phyloP scores from a whole-genome alignment of 1,140 invertebrate genomes.

The Orussus abietinus region DNA sequence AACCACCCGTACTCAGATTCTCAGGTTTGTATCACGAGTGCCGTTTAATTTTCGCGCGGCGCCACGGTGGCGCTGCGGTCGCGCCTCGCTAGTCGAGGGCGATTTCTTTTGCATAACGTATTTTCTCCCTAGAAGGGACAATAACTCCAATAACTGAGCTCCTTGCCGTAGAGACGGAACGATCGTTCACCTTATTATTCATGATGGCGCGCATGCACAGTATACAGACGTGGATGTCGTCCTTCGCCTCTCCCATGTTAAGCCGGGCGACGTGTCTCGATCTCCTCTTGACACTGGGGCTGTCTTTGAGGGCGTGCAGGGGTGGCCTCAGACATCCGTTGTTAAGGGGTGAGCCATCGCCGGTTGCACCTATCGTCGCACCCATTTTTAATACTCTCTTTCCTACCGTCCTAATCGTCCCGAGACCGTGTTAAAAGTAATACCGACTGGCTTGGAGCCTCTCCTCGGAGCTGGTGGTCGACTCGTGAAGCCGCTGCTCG shows the following conservation, averaged over 20 bases:
- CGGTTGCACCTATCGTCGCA: conserved; percentile 29
- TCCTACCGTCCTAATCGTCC: background rate
- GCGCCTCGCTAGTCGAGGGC: too few species aligned
- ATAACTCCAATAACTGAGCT: too few species aligned
- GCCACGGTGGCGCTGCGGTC: too few species aligned
- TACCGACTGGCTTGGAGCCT: conserved; percentile 49
- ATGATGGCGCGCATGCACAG: conserved; percentile 98
- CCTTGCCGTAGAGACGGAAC: too few species aligned
- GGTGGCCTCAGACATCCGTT: conserved; percentile 60
- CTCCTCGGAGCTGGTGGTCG: conserved; percentile 69
- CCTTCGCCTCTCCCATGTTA: conserved; percentile 96
- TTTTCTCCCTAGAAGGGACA: too few species aligned
- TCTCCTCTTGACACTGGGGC: conserved; percentile 68
- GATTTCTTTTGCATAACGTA: too few species aligned
- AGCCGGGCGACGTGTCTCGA: conserved; percentile 83
- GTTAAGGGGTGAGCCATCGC: conserved; percentile 42
- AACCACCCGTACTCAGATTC: too few species aligned
- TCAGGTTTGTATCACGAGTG: too few species aligned
- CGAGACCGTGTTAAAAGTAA: conserved; percentile 1
- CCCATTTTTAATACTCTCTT: background rate
- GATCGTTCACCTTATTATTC: conserved; percentile 99
- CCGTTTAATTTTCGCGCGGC: too few species aligned
- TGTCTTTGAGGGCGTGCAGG: conserved; percentile 62
- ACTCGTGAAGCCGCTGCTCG: conserved; percentile 74
- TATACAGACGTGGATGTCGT: conserved; percentile 99